Base-by-base conservation (phyloP, 2,888 invertebrate species). In the Hydraecia micacea region DNA sequence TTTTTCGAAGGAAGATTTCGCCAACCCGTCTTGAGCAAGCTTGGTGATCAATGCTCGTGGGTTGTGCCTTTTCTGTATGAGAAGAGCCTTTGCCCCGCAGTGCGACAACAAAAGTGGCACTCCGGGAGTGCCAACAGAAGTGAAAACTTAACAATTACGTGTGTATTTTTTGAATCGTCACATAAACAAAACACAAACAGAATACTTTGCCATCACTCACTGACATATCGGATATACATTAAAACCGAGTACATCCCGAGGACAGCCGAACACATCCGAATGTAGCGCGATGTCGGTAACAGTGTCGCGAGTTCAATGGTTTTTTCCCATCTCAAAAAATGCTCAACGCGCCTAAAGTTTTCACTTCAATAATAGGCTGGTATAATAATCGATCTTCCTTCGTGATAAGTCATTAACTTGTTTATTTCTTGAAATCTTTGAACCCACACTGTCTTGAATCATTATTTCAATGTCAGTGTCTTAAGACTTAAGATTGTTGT, bases 391-490 rank as follows among this genome's bases (percentile, higher is more conserved):
- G 18, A 70, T 70, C 28, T 32, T 28, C 46, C 2, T 21, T 49
- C 52, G 8, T 52, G 32, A 52, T 36, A 73, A 72, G 46, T 84
- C 70, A 67, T 76, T 62, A 83, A 60, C n/a, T 49, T 84, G 85
- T 84, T 84, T 77, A 80, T 75, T 73, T 42, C n/a, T 36, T 8
- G 0, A 21, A 73, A 67, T 52, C 76, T 71, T 74, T 74, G 73
- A 80, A 36, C 80, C 75, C 84, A 83, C 74, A 39, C 72, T 0
- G 36, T 67, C 13, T 36, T 66, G 42, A 11, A 74, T 83, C 70
- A 75, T 84, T 60, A 79, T 60, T 77, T 69, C 81, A 84, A 80
- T 77, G 85, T 77, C 85, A 84, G 72, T 77, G 73, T 72, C 67
- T 74, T 60, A 36, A 52, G 55, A 4, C 49, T 67, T 66, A 52